Conservation (phyloP, 2,888 invertebrate species). For the Rhaphigaster nebulosa region DNA sequence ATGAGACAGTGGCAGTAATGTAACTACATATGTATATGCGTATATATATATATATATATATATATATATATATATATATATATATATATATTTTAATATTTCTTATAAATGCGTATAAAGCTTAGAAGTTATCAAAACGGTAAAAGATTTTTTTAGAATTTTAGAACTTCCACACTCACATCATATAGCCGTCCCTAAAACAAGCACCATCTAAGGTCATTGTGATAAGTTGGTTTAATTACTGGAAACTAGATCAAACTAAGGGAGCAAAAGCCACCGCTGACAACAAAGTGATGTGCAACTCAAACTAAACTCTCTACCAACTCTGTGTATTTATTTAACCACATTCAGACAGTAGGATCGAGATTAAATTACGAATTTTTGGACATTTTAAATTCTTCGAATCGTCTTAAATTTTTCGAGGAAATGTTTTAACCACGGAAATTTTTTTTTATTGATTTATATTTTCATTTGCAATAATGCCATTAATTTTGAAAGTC, state of each 20-base stretch:
- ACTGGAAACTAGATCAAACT: not conserved
- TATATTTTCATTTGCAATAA: no score
- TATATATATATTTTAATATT: no score
- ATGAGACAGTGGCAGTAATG: no score
- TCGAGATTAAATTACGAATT: not conserved
- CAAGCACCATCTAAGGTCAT: not conserved
- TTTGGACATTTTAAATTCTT: not conserved
- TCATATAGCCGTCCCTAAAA: not conserved
- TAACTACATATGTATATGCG: no score
- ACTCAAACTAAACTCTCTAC: not conserved
- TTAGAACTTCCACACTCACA: not conserved
- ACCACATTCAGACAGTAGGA: not conserved
- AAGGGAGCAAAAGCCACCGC: not conserved
- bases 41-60: no score
- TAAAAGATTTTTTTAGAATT: no score
- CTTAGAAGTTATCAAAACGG: no score
- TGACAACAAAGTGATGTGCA: not conserved
- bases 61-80: no score
- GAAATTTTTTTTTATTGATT: not conserved
- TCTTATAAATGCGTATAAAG: no score
- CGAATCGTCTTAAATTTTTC: not conserved
- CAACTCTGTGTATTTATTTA: not conserved
- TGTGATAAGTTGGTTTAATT: not conserved
- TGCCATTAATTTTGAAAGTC: no score
- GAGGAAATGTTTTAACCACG: not conserved